Evolutionary conservation across 2,888 invertebrate genomes (phyloP).

Genomic region (Stenchaetothrips biformis): DNA sequence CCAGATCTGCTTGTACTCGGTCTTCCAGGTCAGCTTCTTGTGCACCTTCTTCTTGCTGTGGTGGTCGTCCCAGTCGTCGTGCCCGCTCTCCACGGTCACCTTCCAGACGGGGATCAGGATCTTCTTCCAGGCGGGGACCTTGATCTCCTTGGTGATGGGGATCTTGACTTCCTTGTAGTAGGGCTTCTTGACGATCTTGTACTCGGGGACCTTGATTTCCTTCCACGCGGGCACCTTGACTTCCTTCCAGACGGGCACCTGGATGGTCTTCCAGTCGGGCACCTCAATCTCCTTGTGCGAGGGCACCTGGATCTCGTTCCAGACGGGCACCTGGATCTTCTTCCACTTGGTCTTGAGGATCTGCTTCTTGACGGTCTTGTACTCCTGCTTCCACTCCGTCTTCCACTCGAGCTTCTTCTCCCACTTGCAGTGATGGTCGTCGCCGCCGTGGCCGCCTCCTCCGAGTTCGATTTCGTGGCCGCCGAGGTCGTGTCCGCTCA

Average conservation of each 20-base stretch:
- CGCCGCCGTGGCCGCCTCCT: conserved; percentile 28
- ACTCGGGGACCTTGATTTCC: conserved; percentile 64
- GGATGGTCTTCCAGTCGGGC: conserved; percentile 69
- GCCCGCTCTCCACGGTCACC: conserved; percentile 44
- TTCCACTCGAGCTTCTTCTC: conserved; percentile 81
- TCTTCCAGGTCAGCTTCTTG: conserved; percentile 38
- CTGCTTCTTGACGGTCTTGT: conserved; percentile 64
- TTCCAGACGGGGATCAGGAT: conserved; percentile 65
- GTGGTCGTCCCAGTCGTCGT: conserved; percentile 36
- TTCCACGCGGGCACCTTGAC: conserved; percentile 66
- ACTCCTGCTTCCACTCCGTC: conserved; percentile 68
- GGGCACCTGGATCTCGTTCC: conserved; percentile 52
- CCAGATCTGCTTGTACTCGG: conserved; percentile 31
- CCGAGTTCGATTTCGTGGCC: neutral
- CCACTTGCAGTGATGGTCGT: conserved; percentile 41
- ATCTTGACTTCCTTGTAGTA: conserved; percentile 61
- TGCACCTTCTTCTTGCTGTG: conserved; percentile 35
- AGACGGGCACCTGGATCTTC: conserved; percentile 59
- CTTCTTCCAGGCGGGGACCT: conserved; percentile 67
- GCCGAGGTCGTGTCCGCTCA: neutral
- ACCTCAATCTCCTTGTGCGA: conserved; percentile 75
- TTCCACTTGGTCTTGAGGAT: conserved; percentile 70
- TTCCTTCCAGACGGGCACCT: conserved; percentile 67
- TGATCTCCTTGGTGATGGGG: conserved; percentile 60
- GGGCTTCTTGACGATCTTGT: conserved; percentile 63